A percentile compares a stretch with the other conserved stretches of the same genome.
These are phyloP conservation scores for Dryobates pubescens DNA, from an alignment of 2,797 vertebrate genomes.

Conservation along the genomic window DNA sequence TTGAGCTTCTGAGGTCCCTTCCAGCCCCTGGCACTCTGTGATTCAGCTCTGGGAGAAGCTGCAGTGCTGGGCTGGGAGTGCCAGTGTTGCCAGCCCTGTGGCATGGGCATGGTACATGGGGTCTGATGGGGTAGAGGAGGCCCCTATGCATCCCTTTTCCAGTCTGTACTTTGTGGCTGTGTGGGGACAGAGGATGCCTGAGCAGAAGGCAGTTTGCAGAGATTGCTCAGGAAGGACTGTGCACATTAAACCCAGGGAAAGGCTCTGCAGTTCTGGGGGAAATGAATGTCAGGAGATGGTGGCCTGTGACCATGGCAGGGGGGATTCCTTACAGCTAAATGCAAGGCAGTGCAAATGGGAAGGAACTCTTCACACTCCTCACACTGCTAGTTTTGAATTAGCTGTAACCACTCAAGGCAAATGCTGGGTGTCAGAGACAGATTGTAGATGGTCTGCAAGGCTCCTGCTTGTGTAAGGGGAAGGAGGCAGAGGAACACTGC, in stretches of 20 bases:
- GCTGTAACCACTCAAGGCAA: neutral
- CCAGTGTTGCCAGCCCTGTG: too few relatives aligned
- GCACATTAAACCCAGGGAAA: neutral
- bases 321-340: neutral
- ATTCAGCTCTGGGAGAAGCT: neutral
- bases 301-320: neutral
- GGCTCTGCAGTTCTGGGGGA: neutral
- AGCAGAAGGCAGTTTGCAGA: neutral
- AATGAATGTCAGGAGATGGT: neutral
- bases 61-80: neutral
- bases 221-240: neutral
- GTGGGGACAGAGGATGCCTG: neutral
- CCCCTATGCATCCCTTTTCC: neutral
- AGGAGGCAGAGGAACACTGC: neutral
- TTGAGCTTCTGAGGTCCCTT: too few relatives aligned
- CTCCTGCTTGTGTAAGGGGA: neutral
- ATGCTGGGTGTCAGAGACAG: neutral
- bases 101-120: neutral
- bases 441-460: neutral
- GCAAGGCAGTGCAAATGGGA: neutral
- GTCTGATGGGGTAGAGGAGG: neutral
- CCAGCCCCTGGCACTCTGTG: neutral
- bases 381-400: neutral
- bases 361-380: neutral
- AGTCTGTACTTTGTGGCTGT: fast-evolving